These are phyloP conservation scores for Chrysocyon brachyurus DNA, from an alignment of 2,797 vertebrate species.

Conservation along the genomic window DNA sequence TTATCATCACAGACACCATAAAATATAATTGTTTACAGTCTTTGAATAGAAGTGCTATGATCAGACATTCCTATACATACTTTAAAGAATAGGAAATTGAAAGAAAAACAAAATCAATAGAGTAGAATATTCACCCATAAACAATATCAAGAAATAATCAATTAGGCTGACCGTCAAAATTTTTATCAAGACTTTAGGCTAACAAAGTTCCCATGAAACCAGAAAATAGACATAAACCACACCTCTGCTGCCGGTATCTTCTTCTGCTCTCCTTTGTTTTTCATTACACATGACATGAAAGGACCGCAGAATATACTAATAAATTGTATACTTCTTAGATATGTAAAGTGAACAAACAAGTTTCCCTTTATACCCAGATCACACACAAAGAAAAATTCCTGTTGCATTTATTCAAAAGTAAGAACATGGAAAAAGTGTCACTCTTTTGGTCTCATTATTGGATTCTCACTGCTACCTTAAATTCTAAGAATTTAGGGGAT, in stretches of 20 bases:
- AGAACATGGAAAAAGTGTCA: not conserved
- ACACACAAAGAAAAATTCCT: not conserved
- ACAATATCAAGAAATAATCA: conserved; percentile 19
- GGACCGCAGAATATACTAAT: not conserved
- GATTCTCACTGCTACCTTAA: not conserved
- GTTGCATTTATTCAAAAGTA: not conserved
- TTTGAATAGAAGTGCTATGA: not conserved
- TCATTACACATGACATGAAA: not conserved
- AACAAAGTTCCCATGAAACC: not conserved
- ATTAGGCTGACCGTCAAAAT: not conserved
- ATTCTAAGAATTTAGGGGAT: not conserved
- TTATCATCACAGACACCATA: not conserved
- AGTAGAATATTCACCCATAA: not conserved
- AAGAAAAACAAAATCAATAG: not conserved
- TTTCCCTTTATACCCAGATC: not conserved
- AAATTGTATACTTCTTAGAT: not conserved
- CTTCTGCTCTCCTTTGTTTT: not conserved
- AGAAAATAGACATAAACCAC: not conserved
- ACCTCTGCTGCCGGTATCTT: fast-evolving
- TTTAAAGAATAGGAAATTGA: not conserved
- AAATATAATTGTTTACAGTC: not conserved
- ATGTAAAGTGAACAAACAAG: not conserved
- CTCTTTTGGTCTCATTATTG: not conserved
- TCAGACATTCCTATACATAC: not conserved
- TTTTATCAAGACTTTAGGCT: not conserved